Evolutionary conservation across 2,797 vertebrate genomes (phyloP).

Genomic region (Cheracebus regulus): DNA sequence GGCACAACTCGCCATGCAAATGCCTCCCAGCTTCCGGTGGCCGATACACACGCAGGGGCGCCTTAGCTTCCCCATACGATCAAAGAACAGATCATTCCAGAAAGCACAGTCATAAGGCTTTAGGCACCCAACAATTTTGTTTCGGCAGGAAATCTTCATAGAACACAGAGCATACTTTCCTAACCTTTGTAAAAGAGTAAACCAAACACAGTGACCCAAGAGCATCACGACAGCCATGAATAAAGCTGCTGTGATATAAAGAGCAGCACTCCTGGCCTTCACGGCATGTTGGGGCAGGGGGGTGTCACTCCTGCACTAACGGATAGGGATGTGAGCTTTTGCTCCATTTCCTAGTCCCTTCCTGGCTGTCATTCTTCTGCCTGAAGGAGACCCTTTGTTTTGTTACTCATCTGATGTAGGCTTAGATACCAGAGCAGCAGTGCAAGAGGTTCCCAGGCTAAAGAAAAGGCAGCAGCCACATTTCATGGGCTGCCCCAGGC

Average conservation of each 20-base stretch:
- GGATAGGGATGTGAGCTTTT: background rate
- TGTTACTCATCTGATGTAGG: background rate
- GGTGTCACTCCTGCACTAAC: background rate
- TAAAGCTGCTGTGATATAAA: background rate
- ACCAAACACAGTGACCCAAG: background rate
- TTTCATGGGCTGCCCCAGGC: background rate
- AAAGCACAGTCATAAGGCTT: background rate
- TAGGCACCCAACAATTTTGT: no score
- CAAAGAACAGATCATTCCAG: background rate
- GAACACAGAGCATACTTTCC: background rate
- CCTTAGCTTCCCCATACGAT: background rate
- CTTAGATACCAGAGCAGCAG: background rate
- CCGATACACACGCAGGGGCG: background rate
- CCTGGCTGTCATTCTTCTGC: background rate
- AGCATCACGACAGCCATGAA: background rate
- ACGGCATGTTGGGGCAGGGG: accelerated
- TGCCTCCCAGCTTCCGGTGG: background rate
- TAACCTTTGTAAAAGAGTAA: background rate
- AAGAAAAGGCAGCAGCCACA: accelerated
- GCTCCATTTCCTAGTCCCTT: background rate
- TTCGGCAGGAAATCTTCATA: background rate
- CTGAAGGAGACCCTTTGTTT: background rate
- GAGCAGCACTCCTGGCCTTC: background rate
- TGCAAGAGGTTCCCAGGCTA: background rate
- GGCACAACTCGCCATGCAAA: background rate